phyloP scores from a whole-genome alignment of 1,140 invertebrate species.

The Daktulosphaira vitifoliae region DNA sequence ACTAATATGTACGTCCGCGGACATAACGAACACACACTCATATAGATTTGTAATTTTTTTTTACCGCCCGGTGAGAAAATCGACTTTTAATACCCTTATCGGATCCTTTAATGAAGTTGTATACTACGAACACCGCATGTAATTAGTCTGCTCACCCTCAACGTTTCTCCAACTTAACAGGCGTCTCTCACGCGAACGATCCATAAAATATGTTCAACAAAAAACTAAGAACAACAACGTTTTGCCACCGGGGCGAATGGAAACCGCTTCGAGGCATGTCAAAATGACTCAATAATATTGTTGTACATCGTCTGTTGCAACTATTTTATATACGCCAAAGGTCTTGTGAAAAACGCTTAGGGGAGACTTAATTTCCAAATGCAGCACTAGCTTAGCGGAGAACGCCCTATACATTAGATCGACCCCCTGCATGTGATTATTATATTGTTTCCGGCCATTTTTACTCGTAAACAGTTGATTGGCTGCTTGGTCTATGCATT shows the following conservation, averaged over 20 bases:
- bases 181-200: constrained; percentile 20
- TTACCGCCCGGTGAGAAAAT: constrained; percentile 7
- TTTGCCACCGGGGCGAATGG: neutral
- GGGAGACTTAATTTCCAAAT: neutral
- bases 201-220: constrained; percentile 24
- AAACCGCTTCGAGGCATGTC: constrained; percentile 14
- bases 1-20: neutral
- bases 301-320: neutral
- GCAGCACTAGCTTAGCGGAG: neutral
- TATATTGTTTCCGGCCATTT: constrained; percentile 19
- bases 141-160: neutral
- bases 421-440: too few relatives aligned
- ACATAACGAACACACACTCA: neutral
- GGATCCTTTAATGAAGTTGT: constrained; percentile 22
- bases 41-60: constrained; percentile 3
- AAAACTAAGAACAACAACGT: neutral
- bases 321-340: neutral
- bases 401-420: neutral
- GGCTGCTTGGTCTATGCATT: neutral
- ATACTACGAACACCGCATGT: neutral
- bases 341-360: neutral
- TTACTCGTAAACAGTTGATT: constrained; percentile 14
- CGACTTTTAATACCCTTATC: constrained; percentile 25
- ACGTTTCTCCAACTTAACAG: constrained; percentile 5
- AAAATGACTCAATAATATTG: constrained; percentile 14